Percentiles rank a stretch among this genome's conserved stretches.
These are phyloP conservation scores for Drosophila pseudoananassae DNA, from an alignment of 1,140 invertebrate genomes.

Conservation along the genomic window DNA sequence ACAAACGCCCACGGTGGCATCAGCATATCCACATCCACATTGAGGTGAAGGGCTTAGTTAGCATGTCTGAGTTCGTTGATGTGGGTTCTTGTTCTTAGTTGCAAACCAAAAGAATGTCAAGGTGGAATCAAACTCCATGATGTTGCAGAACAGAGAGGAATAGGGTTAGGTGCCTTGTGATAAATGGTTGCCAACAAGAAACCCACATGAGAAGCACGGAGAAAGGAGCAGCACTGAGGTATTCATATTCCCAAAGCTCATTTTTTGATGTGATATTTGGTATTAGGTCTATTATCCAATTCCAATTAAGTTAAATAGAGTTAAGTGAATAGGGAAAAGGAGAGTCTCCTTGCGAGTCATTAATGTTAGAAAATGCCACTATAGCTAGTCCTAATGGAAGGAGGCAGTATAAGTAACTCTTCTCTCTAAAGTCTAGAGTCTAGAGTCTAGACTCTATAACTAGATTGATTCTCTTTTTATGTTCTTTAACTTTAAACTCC, in stretches of 20 bases:
- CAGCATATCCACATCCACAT: slow-evolving; percentile 32
- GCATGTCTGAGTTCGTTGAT: slow-evolving; percentile 47
- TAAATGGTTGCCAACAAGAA: slow-evolving; percentile 17
- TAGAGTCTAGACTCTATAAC: too few relatives aligned
- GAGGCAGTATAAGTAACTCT: too few relatives aligned
- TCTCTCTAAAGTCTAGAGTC: too few relatives aligned
- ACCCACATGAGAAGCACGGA: not conserved
- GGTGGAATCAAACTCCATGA: slow-evolving; percentile 40
- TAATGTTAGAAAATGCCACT: too few relatives aligned
- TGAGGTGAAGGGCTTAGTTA: slow-evolving; percentile 48
- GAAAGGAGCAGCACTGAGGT: not conserved
- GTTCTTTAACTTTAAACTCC: not conserved
- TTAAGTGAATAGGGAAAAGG: too few relatives aligned
- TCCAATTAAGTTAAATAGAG: too few relatives aligned
- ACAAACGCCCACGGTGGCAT: slow-evolving; percentile 78
- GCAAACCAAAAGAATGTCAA: slow-evolving; percentile 30
- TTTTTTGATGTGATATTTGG: too few relatives aligned
- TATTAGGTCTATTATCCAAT: too few relatives aligned
- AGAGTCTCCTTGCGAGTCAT: too few relatives aligned
- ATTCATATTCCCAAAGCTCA: not conserved
- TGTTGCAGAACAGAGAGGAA: slow-evolving; percentile 10
- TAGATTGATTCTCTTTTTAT: not conserved
- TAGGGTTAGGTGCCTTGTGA: slow-evolving; percentile 12
- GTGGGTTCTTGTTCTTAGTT: slow-evolving; percentile 26
- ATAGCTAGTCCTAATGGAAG: too few relatives aligned